Conservation (phyloP, 2,888 invertebrate genomes). For the Mesorhabditis belari region DNA sequence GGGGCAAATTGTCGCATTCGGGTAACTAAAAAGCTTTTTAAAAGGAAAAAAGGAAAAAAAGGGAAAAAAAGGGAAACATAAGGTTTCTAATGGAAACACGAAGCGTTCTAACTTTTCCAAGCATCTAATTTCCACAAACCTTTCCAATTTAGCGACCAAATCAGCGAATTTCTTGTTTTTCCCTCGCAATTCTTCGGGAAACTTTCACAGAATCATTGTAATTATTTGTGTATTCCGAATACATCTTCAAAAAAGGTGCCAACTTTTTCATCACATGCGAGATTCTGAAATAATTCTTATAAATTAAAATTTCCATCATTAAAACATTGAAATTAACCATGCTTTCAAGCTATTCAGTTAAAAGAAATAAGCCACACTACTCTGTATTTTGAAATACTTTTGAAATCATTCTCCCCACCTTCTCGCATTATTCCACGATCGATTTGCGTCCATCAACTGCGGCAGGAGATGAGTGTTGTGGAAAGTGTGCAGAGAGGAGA, state of each 20-base stretch:
- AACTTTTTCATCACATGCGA: conserved; percentile 65
- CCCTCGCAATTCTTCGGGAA: conserved; percentile 60
- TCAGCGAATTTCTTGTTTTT: conserved; percentile 61
- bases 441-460: conserved; percentile 62
- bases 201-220: conserved; percentile 64
- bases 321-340: too few relatives aligned
- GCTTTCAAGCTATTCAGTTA: too few relatives aligned
- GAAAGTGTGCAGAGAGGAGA: conserved; percentile 64
- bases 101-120: conserved; percentile 1
- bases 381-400: too few relatives aligned
- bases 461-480: conserved; percentile 65
- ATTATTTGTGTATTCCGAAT: conserved; percentile 66
- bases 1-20: conserved; percentile 60
- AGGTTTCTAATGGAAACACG: conserved; percentile 49
- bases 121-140: conserved; percentile 46
- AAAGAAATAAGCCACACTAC: too few relatives aligned
- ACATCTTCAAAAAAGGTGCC: conserved; percentile 67
- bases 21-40: conserved; percentile 52
- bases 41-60: too few relatives aligned
- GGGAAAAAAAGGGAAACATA: too few relatives aligned
- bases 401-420: too few relatives aligned
- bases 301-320: too few relatives aligned
- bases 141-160: conserved; percentile 63
- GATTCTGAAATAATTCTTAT: conserved; percentile 47
- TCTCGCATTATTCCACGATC: conserved; percentile 58